phyloP scores from a whole-genome alignment of 2,797 vertebrate genomes.

The Sebastes paucispinis region DNA sequence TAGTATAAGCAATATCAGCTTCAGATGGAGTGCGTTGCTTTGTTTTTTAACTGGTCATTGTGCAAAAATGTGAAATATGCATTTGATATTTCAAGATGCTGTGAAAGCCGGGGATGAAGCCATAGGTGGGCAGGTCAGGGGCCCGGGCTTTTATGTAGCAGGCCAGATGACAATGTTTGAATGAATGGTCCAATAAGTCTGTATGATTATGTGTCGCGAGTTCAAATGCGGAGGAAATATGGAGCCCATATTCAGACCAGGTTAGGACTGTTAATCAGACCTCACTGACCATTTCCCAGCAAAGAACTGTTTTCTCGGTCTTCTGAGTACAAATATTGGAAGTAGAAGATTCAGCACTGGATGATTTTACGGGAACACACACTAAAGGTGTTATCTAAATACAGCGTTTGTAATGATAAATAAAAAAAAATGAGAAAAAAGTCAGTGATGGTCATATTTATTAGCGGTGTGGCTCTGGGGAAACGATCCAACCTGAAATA shows the following conservation, averaged over 20 bases:
- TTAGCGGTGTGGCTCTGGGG: background rate
- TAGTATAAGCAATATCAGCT: constrained; percentile 70
- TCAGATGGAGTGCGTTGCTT: constrained; percentile 35
- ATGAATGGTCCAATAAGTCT: constrained; percentile 76
- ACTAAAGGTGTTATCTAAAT: background rate
- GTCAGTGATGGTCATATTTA: background rate
- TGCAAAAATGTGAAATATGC: constrained; percentile 75
- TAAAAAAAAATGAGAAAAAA: background rate
- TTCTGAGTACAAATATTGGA: no score
- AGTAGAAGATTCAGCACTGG: background rate
- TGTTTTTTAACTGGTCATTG: constrained; percentile 51
- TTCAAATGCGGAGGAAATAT: constrained; percentile 56
- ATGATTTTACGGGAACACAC: background rate
- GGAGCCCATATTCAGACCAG: constrained; percentile 46
- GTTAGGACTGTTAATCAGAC: constrained; percentile 33
- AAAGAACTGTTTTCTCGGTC: background rate
- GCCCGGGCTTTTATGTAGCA: constrained; percentile 62
- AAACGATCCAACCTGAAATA: background rate
- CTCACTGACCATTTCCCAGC: constrained; percentile 13
- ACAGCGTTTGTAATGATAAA: no score
- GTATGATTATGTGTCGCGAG: constrained; percentile 55
- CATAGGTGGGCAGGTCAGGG: constrained; percentile 65
- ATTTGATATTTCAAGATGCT: constrained; percentile 71
- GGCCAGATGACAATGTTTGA: constrained; percentile 68
- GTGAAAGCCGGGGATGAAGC: constrained; percentile 42